Evolutionary conservation across 2,888 invertebrate species (phyloP).

Genomic region (Pammene aurita): DNA sequence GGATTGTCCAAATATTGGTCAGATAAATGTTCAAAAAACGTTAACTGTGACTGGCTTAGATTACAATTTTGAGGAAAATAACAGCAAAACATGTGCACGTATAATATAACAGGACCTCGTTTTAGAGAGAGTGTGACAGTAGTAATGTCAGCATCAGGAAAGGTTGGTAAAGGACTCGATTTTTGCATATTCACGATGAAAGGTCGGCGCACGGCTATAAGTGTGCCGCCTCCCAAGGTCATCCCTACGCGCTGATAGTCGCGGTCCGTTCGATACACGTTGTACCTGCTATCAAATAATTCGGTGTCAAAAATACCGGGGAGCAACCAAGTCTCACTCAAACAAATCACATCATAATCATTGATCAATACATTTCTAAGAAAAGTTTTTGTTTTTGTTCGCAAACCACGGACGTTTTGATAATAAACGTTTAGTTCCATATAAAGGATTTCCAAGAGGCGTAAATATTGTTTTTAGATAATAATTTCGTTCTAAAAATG

Average conservation of each 20-base stretch:
- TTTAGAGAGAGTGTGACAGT: no score
- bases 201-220: no score
- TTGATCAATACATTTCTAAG: no score
- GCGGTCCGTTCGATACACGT: slow-evolving; percentile 5
- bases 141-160: no score
- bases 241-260: slow-evolving; percentile 8
- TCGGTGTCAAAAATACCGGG: slow-evolving; percentile 1
- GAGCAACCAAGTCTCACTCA: no score
- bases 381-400: no score
- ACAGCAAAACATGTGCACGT: slow-evolving; percentile 7
- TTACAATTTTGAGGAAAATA: slow-evolving; percentile 4
- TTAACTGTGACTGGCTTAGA: neutral
- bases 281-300: slow-evolving; percentile 4
- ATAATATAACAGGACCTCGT: no score
- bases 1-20: neutral
- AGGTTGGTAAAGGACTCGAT: no score
- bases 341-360: no score
- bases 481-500: neutral
- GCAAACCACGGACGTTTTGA: slow-evolving; percentile 11
- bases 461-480: neutral
- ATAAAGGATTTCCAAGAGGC: neutral
- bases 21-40: slow-evolving; percentile 14
- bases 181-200: no score
- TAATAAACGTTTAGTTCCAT: slow-evolving; percentile 10
- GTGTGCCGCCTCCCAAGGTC: slow-evolving; percentile 5